phyloP scores from a whole-genome alignment of 2,113 vertebrate genomes.

The Strigops habroptila region DNA sequence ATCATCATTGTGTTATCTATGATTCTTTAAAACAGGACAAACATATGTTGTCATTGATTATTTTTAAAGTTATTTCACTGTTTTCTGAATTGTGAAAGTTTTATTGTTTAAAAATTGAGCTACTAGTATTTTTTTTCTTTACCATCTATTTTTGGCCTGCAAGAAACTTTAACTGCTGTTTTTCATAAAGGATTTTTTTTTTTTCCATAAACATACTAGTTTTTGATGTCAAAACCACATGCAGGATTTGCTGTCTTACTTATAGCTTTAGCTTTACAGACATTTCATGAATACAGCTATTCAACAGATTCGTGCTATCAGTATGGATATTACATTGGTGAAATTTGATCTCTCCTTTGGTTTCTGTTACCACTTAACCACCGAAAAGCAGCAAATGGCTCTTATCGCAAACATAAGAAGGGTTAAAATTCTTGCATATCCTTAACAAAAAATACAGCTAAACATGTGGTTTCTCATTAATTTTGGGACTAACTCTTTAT shows the following conservation, averaged over 20 bases:
- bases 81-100: background rate
- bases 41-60: background rate
- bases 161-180: background rate
- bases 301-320: background rate
- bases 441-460: background rate
- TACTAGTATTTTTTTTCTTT: background rate
- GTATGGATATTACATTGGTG: background rate
- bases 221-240: background rate
- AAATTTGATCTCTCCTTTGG: background rate
- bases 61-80: background rate
- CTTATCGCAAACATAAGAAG: background rate
- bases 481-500: background rate
- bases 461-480: background rate
- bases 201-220: background rate
- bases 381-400: background rate
- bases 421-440: background rate
- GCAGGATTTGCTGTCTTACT: background rate
- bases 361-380: background rate
- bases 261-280: background rate
- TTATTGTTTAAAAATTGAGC: background rate
- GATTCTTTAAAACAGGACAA: background rate
- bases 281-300: background rate
- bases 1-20: background rate
- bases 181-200: background rate
- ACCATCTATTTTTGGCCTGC: background rate